phyloP scores from a whole-genome alignment of 1,140 invertebrate genomes.

The Tachypleus tridentatus region DNA sequence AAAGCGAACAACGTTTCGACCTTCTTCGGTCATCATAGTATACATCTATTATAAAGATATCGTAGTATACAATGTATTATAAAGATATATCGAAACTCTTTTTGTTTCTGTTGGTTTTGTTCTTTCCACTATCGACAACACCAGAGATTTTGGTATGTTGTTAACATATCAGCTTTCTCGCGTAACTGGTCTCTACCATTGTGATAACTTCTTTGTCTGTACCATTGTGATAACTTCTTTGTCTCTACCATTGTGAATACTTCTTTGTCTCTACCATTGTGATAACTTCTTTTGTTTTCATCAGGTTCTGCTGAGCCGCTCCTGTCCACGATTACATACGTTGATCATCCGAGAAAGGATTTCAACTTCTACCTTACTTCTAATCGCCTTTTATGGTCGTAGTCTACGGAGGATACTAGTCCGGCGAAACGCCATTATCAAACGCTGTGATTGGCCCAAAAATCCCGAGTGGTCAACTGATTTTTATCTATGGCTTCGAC shows the following conservation, averaged over 20 bases:
- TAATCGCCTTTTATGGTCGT: slow-evolving; percentile 50
- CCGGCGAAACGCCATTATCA: slow-evolving; percentile 53
- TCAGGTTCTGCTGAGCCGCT: slow-evolving; percentile 18
- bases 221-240: background rate
- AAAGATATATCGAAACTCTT: too few relatives aligned
- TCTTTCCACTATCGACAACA: too few relatives aligned
- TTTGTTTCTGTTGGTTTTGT: too few relatives aligned
- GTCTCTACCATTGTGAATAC: too few relatives aligned
- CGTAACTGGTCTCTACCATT: too few relatives aligned
- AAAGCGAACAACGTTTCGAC: too few relatives aligned
- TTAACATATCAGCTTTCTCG: too few relatives aligned
- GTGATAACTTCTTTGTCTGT: background rate
- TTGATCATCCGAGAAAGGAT: slow-evolving; percentile 62
- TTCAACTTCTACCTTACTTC: slow-evolving; percentile 60
- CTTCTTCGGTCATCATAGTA: too few relatives aligned
- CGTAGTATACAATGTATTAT: too few relatives aligned
- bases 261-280: too few relatives aligned
- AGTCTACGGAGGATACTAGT: slow-evolving; percentile 52
- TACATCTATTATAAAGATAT: too few relatives aligned
- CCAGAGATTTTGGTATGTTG: too few relatives aligned
- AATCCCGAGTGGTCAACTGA: slow-evolving; percentile 51
- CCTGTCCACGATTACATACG: slow-evolving; percentile 43
- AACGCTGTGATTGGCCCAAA: slow-evolving; percentile 54
- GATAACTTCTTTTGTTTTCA: background rate
- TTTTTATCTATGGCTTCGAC: slow-evolving; percentile 50